phyloP scores from a whole-genome alignment of 30 jellyfish, hydroid and myxozoan species.

The Aurelia coerulea region DNA sequence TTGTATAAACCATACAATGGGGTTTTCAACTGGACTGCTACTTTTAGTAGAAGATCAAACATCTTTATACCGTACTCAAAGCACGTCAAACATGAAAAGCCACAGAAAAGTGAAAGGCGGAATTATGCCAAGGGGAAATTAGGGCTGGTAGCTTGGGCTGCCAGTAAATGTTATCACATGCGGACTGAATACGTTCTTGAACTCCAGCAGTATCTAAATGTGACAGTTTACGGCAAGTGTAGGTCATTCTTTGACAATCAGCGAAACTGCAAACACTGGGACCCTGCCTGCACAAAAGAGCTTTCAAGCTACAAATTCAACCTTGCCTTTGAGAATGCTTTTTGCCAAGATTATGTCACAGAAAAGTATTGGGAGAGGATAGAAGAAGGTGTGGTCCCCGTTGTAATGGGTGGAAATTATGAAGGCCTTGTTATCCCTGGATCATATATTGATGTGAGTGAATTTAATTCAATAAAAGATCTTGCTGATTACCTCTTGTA shows the following conservation, averaged over 20 bases:
- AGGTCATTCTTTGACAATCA: conserved; percentile 51
- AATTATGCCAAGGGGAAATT: conserved; percentile 78
- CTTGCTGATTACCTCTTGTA: conserved; percentile 70
- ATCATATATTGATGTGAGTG: conserved; percentile 78
- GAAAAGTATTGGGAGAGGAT: conserved; percentile 84
- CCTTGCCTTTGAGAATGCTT: conserved; percentile 82
- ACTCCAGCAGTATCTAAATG: conserved; percentile 70
- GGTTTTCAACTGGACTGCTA: conserved; percentile 91
- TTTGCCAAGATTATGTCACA: conserved; percentile 90
- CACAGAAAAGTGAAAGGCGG: background rate
- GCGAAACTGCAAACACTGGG: conserved; percentile 59
- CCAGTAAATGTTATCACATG: conserved; percentile 69
- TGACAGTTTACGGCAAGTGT: conserved; percentile 88
- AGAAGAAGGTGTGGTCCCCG: conserved; percentile 64
- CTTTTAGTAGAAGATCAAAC: conserved; percentile 79
- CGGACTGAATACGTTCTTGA: conserved; percentile 76
- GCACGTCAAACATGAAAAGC: conserved; percentile 6
- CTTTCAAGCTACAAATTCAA: conserved; percentile 68
- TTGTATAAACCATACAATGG: conserved; percentile 81
- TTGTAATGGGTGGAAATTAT: conserved; percentile 86
- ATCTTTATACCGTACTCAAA: conserved; percentile 63
- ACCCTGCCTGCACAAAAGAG: conserved; percentile 55
- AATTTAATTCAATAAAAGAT: conserved; percentile 68
- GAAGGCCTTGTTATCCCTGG: conserved; percentile 80
- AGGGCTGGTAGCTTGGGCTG: conserved; percentile 80